phyloP scores from a whole-genome alignment of 2,113 vertebrate species.

The Panthera leo region DNA sequence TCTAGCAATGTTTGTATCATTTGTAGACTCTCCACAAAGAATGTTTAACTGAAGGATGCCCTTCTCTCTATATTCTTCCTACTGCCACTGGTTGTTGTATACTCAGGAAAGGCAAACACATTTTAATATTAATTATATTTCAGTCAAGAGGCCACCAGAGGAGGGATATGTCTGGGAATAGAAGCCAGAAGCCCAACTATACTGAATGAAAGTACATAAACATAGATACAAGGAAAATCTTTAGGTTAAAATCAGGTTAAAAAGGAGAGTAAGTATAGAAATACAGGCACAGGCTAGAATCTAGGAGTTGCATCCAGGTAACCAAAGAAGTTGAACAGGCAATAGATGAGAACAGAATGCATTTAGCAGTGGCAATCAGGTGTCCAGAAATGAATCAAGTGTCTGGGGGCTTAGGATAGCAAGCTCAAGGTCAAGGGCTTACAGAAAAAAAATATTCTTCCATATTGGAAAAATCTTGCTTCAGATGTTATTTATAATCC shows the following conservation, averaged over 20 bases:
- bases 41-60: neutral
- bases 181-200: neutral
- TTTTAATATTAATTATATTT: neutral
- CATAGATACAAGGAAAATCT: neutral
- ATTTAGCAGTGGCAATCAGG: neutral
- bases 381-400: neutral
- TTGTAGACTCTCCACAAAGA: neutral
- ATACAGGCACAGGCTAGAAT: neutral
- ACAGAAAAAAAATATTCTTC: neutral
- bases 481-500: neutral
- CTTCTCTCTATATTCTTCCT: neutral
- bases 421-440: slow-evolving; percentile 26
- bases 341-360: neutral
- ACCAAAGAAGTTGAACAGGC: neutral
- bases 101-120: neutral
- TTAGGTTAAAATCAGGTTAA: slow-evolving; percentile 2
- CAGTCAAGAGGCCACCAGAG: neutral
- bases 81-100: neutral
- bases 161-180: neutral
- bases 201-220: neutral
- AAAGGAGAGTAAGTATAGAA: neutral
- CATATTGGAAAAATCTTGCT: neutral
- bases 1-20: neutral
- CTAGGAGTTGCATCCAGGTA: neutral
- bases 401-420: neutral